Evolutionary conservation across 2,888 invertebrate species (phyloP), one percentile per base, ranked within the genome.

Genomic region (Phyto melanocephala): DNA sequence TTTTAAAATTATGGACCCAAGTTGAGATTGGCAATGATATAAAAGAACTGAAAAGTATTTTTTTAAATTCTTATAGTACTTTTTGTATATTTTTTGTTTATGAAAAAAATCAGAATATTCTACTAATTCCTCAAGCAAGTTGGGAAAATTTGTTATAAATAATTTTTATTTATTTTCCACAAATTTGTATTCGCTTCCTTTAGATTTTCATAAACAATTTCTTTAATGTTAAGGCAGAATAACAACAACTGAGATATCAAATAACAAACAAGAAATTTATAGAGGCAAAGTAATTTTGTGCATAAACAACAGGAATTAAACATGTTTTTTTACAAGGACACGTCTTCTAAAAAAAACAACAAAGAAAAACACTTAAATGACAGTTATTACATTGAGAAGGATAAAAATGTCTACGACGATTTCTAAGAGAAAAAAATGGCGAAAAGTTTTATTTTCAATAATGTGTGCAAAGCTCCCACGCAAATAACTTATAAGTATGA

Each of bases 261-360:
- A 71, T 63, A 63, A 65, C 37, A 63, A 54, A 78, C 50, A 52
- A 63, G 33, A 37, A 70, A 50, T 71, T 52, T 33, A 33, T 17
- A 35, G 28, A 62, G 40, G n/a, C 72, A 63, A 52, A 52, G 24
- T n/a, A 62, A 42, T 54, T 63, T 56, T 37, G 65, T 65, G 17
- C 8, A 8, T 28, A 52, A 67, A 74, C 40, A 74, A 67, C 52
- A 60, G 35, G 62, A 15, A 80, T 68, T 74, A 62, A 56, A 45
- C 22, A 74, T 74, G 62, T 74, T 74, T 74, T 54, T 68, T 47
- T 35, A 2, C 62, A 74, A 74, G 68, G 62, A 68, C 2, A 20
- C 37, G 11, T 40, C 47, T 13, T 58, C 24, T 11, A 28, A 24
- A 54, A 13, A 2, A 56, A 20, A 42, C 17, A 42, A 17, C 1